Base-by-base conservation (phyloP, 2,888 invertebrate species). In the Schizaphis graminum region DNA sequence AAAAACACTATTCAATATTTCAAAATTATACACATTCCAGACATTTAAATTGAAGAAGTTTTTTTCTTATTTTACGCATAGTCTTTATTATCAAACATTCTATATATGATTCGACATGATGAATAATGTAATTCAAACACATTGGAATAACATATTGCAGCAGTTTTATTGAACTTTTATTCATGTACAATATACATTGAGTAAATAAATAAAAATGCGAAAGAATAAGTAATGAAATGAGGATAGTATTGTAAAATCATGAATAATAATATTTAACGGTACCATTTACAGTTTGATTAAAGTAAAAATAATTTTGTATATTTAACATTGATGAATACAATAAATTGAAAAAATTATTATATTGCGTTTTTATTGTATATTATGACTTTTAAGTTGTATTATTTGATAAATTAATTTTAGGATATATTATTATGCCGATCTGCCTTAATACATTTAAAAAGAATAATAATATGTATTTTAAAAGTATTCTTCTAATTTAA, bases 41-140 rank as follows among this genome's bases (percentile, higher is more conserved):
- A 57, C 56, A 41, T 35, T 89, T 57, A 28, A 56, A 89, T 89
- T 28, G 21, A 26, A 56, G 88, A 13, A 77, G 77, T 77, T 77
- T 21, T 77, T 89, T 28, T 47, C 35, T 41, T 89, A 56, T 35
- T 56, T 56, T 41, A 56, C 41, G 26, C 11, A 47, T 87, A 87
- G 56, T 56, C 24, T 56, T 88, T 89, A 89, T 26, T 53, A 56
- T 53, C 56, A 41, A 56, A 16, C 53, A 88, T 53, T 53, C 35
- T 53, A 24, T 88, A 35, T 56, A 56, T 41, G 35, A 56, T 57
- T 35, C 26, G 89, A 41, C 26, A 56, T 26, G 24, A 89, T 89
- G 56, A 56, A 57, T 56, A 89, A 89, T 89, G 56, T 89, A 56
- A 56, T 89, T 56, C 89, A 13, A 57, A 57, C 26, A 41, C 41